Evolutionary conservation across 2,113 vertebrate species (phyloP), one percentile per base, ranked within the genome.

Genomic region (Taxidea taxus): DNA sequence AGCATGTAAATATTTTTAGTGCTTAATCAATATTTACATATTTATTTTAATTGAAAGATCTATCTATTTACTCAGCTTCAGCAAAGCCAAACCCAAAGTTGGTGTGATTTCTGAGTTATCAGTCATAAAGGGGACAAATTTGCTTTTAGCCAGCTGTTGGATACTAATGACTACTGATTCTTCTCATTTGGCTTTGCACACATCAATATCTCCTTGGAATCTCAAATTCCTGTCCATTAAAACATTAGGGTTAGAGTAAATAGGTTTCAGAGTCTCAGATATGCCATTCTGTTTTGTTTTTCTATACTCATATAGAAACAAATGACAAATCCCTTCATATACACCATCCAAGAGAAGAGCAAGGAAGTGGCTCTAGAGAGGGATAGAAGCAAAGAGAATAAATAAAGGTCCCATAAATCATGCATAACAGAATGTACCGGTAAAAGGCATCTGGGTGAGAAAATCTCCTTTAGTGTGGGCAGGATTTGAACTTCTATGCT

Each of bases 21-120:
- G 1, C 44, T 90, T 68, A 82, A 90, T 68, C 83, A 95, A 72
- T 81, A 92, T 92, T 96, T 96, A 18, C 20, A 64, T 49, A 81
- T 77, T 87, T 93, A n/a, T 94, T 94, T 96, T 85, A 93, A 86
- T 37, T 64, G 39, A 87, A 7, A 81, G 60, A 78, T 56, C 42
- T 72, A 78, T 56, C 39, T 74, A 60, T 95, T 91, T 86, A 85
- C 54, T 91, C 29, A 81, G 23, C 39, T 88, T 95, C 83, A 91
- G 31, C 39, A 60, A 95, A 86, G 68, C 29, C n/a, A 66, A 37
- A 29, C 15, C 20, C 62, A 91, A 88, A 82, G n/a, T 4, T 54
- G 44, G 3, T 51, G 8, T 74, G 34, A 66, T 87, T 91, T 42
- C 64, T 68, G 18, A 5, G 0, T 80, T 80, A 39, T 39, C 34